These are phyloP conservation scores for Helicoverpa assulta DNA, from an alignment of 2,888 invertebrate species.

Conservation along the genomic window DNA sequence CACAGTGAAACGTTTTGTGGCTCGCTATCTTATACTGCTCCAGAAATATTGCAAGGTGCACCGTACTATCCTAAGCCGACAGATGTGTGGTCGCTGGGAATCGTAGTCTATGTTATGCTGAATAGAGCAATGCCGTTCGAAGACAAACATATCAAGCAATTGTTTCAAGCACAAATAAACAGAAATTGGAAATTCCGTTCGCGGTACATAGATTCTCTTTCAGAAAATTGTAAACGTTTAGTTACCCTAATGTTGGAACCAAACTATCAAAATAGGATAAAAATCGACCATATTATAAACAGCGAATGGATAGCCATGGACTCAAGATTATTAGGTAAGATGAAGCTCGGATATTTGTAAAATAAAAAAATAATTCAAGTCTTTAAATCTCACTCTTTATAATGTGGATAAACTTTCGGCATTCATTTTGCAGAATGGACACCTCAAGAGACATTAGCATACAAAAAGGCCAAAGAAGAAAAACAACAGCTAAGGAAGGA, in stretches of 20 bases:
- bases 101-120: constrained; percentile 95
- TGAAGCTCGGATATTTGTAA: not conserved
- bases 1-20: constrained; percentile 96
- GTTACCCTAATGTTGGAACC: constrained; percentile 92
- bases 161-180: constrained; percentile 91
- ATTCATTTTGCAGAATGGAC: constrained; percentile 79
- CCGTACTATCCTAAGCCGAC: constrained; percentile 93
- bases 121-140: constrained; percentile 96
- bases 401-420: not conserved
- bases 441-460: constrained; percentile 81
- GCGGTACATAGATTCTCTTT: constrained; percentile 90
- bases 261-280: constrained; percentile 90
- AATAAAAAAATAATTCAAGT: too few species aligned
- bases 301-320: constrained; percentile 93
- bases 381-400: too few species aligned
- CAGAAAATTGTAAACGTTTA: constrained; percentile 91
- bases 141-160: constrained; percentile 92
- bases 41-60: constrained; percentile 95
- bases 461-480: constrained; percentile 82
- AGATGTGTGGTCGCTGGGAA: constrained; percentile 95
- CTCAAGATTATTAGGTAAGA: constrained; percentile 84
- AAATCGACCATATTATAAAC: constrained; percentile 90
- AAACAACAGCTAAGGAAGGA: constrained; percentile 69
- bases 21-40: constrained; percentile 96
- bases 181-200: constrained; percentile 93